phyloP scores from a whole-genome alignment of 2,888 invertebrate genomes.

The Amblyjoppa proteus region DNA sequence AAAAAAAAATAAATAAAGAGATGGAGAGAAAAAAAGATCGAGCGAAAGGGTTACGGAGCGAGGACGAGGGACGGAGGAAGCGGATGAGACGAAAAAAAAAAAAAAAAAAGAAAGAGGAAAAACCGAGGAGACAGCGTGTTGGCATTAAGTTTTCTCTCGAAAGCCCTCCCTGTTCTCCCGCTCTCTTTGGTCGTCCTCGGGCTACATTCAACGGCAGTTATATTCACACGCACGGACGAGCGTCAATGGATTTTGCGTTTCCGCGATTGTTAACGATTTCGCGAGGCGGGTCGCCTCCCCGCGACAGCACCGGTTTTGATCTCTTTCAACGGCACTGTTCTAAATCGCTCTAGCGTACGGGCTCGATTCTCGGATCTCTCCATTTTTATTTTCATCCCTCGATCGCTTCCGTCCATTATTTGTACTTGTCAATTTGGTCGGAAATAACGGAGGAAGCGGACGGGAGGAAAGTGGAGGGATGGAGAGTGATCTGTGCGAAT shows the following conservation, averaged over 20 bases:
- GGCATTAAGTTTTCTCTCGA: slow-evolving; percentile 57
- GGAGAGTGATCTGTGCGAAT: background rate
- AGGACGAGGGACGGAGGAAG: background rate
- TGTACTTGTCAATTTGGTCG: slow-evolving; percentile 76
- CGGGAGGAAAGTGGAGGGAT: slow-evolving; percentile 30
- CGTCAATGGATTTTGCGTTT: slow-evolving; percentile 80
- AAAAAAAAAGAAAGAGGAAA: slow-evolving; percentile 42
- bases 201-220: slow-evolving; percentile 78
- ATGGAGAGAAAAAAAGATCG: slow-evolving; percentile 6
- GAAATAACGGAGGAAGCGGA: slow-evolving; percentile 28
- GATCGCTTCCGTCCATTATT: slow-evolving; percentile 73
- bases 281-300: slow-evolving; percentile 69
- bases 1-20: background rate
- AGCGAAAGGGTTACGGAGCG: background rate
- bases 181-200: slow-evolving; percentile 55
- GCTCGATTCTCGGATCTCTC: slow-evolving; percentile 21
- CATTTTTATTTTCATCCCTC: slow-evolving; percentile 15
- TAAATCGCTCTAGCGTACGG: slow-evolving; percentile 79
- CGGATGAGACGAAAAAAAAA: background rate
- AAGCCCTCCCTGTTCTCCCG: slow-evolving; percentile 47
- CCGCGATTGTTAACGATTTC: slow-evolving; percentile 81
- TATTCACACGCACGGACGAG: slow-evolving; percentile 81
- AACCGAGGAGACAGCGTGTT: slow-evolving; percentile 48
- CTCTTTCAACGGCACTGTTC: slow-evolving; percentile 73
- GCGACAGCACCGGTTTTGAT: slow-evolving; percentile 50